Evolutionary conservation across 2,888 invertebrate genomes (phyloP).

Genomic region (Patella ulyssiponensis): DNA sequence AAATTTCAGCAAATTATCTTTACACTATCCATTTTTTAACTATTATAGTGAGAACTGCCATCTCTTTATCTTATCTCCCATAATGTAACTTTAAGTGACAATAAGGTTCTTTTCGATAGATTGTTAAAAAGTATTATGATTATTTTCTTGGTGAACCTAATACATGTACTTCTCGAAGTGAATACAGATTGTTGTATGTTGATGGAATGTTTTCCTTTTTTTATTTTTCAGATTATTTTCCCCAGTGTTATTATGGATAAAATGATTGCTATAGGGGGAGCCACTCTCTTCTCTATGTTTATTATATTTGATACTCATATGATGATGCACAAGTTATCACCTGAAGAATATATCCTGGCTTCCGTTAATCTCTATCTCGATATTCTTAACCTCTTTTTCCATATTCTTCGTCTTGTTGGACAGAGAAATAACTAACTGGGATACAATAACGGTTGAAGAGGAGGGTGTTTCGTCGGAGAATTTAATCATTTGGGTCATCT

Average conservation of each 20-base stretch:
- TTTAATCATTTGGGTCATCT: no score
- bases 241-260: slow-evolving; percentile 82
- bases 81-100: no score
- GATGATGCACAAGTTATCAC: slow-evolving; percentile 84
- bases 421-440: slow-evolving; percentile 47
- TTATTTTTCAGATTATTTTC: slow-evolving; percentile 79
- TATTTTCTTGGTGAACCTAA: no score
- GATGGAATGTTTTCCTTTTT: neutral
- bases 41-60: no score
- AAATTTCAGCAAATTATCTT: no score
- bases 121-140: no score
- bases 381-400: slow-evolving; percentile 87
- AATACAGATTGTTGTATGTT: neutral
- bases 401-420: slow-evolving; percentile 82
- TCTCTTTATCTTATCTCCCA: no score
- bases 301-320: slow-evolving; percentile 88
- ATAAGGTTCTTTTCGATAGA: no score
- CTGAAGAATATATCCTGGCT: slow-evolving; percentile 90
- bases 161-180: no score
- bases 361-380: slow-evolving; percentile 90
- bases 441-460: neutral
- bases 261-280: slow-evolving; percentile 81
- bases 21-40: no score
- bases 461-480: neutral
- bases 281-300: slow-evolving; percentile 83